These are phyloP conservation scores for Chionomys nivalis DNA, from an alignment of 2,113 vertebrate species.

Conservation along the genomic window DNA sequence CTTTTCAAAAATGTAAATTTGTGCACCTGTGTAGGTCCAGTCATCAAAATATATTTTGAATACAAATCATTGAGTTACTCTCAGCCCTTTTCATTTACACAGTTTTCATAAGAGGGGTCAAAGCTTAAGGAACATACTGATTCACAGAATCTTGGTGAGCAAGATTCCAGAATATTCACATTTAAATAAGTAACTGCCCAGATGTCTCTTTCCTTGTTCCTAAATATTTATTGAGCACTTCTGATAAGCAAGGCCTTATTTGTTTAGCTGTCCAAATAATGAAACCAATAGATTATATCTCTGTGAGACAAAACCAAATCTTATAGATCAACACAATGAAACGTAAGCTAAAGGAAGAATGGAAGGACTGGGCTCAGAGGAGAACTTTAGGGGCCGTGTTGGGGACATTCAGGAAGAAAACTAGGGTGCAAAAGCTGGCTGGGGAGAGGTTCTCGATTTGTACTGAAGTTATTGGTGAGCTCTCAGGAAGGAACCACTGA, in stretches of 20 bases:
- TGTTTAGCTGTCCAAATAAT: neutral
- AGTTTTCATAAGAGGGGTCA: neutral
- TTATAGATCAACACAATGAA: neutral
- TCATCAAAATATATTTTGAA: neutral
- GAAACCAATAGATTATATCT: neutral
- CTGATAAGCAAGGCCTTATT: neutral
- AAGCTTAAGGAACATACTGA: neutral
- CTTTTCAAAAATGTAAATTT: neutral
- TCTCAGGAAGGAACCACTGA: neutral
- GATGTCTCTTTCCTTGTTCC: neutral
- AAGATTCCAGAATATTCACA: neutral
- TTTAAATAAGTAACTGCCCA: neutral
- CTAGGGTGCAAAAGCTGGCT: neutral
- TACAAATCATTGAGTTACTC: neutral
- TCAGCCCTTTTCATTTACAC: neutral
- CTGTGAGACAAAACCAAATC: neutral
- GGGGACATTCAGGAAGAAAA: neutral
- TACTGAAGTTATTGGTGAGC: neutral
- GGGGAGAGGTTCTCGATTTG: neutral
- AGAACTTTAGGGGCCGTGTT: neutral
- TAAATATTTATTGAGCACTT: neutral
- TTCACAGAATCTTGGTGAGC: neutral
- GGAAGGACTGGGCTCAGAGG: neutral
- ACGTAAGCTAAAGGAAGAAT: neutral
- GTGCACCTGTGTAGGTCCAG: neutral